These are phyloP conservation scores for Drosophila willistoni DNA, from an alignment of 1,140 invertebrate species.

Conservation along the genomic window DNA sequence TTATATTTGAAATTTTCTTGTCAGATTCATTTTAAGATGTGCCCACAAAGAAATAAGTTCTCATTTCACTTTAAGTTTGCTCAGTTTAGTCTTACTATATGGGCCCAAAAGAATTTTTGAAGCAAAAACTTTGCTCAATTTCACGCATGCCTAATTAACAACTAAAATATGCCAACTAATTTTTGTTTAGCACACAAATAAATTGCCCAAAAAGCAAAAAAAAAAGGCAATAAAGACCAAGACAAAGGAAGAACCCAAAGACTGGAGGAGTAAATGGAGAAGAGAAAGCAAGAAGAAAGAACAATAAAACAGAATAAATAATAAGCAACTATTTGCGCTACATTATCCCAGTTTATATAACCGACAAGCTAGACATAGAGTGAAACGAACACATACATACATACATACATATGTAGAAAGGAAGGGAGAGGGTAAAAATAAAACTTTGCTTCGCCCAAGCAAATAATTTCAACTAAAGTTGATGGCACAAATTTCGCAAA, in stretches of 20 bases:
- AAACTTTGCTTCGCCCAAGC: conserved; percentile 46
- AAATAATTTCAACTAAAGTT: conserved; percentile 78
- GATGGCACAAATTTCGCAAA: conserved; percentile 67
- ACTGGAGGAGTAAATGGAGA: neutral
- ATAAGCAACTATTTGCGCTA: conserved; percentile 80
- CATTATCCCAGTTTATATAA: conserved; percentile 80
- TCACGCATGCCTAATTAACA: conserved; percentile 78
- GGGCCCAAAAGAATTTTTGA: conserved; percentile 9
- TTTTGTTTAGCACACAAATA: conserved; percentile 65
- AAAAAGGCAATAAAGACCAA: conserved; percentile 48
- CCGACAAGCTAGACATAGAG: conserved; percentile 31
- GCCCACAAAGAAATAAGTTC: neutral
- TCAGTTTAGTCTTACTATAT: neutral
- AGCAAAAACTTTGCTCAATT: conserved; percentile 57
- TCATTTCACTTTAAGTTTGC: neutral
- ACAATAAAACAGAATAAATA: conserved; percentile 75
- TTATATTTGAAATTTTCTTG: neutral
- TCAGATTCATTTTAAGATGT: no score
- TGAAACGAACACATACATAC: neutral
- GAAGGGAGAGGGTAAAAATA: neutral
- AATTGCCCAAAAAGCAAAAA: conserved; percentile 57
- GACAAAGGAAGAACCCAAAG: conserved; percentile 18
- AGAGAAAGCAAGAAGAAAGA: neutral
- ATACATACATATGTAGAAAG: neutral
- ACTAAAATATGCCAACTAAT: conserved; percentile 77